A percentile compares a stretch with the other conserved stretches of the same genome.
phyloP scores from a whole-genome alignment of 2,888 invertebrate species.

The Athetis lepigone region DNA sequence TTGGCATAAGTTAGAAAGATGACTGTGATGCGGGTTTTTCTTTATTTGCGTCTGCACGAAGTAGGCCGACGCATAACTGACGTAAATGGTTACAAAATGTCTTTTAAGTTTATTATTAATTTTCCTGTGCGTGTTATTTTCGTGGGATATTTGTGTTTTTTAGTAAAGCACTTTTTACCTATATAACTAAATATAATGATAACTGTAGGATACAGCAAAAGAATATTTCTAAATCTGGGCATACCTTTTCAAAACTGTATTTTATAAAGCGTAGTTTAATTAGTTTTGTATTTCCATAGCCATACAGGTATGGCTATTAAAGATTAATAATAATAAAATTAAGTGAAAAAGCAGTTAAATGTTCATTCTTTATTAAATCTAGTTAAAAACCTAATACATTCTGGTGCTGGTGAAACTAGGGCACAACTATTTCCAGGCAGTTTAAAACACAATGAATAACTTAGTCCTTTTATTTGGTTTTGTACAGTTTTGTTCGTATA shows the following conservation, averaged over 20 bases:
- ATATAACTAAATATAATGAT: too few species aligned
- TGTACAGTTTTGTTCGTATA: slow-evolving; percentile 2
- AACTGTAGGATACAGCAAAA: too few species aligned
- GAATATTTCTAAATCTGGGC: too few species aligned
- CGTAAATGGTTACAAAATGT: slow-evolving; percentile 62
- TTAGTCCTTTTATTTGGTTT: slow-evolving; percentile 24
- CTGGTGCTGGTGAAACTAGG: slow-evolving; percentile 11
- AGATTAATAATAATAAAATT: not conserved
- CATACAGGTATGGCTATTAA: not conserved
- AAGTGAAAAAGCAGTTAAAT: slow-evolving; percentile 12
- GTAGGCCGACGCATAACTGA: slow-evolving; percentile 60
- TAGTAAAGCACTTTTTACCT: not conserved
- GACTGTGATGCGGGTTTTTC: slow-evolving; percentile 72
- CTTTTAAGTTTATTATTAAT: slow-evolving; percentile 54
- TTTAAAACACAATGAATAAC: slow-evolving; percentile 38
- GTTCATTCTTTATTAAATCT: slow-evolving; percentile 9
- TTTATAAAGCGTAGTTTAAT: too few species aligned
- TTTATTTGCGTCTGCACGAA: slow-evolving; percentile 70
- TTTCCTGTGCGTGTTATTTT: slow-evolving; percentile 27
- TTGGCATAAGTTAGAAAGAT: slow-evolving; percentile 69
- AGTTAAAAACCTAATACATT: slow-evolving; percentile 25
- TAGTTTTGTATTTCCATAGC: too few species aligned
- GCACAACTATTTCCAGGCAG: slow-evolving; percentile 34
- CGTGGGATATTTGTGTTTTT: not conserved
- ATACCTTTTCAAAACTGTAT: too few species aligned